Percentiles rank a stretch among this genome's conserved stretches.
Evolutionary conservation across 2,797 vertebrate species (phyloP).

Genomic region (Toxotes lorentzi): DNA sequence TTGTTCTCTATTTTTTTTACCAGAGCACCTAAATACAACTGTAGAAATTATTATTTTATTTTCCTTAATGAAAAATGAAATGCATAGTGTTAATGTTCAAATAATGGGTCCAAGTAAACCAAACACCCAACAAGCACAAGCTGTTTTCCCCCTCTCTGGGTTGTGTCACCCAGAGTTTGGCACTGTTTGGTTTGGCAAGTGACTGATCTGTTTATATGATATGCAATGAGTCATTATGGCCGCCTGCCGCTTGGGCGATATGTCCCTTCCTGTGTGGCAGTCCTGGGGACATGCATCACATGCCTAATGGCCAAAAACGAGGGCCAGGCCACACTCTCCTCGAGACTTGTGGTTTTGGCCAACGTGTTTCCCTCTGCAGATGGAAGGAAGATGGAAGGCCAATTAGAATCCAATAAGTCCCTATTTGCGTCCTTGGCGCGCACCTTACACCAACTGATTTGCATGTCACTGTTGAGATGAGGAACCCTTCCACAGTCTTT

Average conservation of each 20-base stretch:
- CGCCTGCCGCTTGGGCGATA: conserved; percentile 55
- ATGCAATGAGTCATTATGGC: conserved; percentile 62
- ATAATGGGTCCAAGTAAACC: conserved; percentile 21
- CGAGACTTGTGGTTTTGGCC: conserved; percentile 55
- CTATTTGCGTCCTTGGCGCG: conserved; percentile 60
- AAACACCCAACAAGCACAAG: conserved; percentile 24
- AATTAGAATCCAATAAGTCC: conserved; percentile 67
- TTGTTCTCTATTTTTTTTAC: conserved; percentile 18
- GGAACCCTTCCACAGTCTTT: background rate
- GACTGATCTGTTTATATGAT: conserved; percentile 74
- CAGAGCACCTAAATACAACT: conserved; percentile 25
- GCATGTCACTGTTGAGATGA: conserved; percentile 20
- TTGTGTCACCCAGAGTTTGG: conserved; percentile 55
- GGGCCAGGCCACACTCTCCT: conserved; percentile 54
- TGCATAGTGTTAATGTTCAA: conserved; percentile 8
- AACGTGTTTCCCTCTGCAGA: conserved; percentile 62
- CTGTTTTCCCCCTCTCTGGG: conserved; percentile 27
- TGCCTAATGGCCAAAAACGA: conserved; percentile 75
- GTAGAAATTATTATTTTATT: background rate
- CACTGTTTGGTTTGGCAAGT: conserved; percentile 65
- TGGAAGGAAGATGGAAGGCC: conserved; percentile 61
- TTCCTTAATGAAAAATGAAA: background rate
- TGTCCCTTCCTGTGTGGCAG: conserved; percentile 56
- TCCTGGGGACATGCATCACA: conserved; percentile 72
- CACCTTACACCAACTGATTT: conserved; percentile 14